Percentiles rank a stretch among this genome's conserved stretches.
These are phyloP conservation scores for Electrona antarctica DNA, from an alignment of 2,113 vertebrate genomes.

Conservation along the genomic window DNA sequence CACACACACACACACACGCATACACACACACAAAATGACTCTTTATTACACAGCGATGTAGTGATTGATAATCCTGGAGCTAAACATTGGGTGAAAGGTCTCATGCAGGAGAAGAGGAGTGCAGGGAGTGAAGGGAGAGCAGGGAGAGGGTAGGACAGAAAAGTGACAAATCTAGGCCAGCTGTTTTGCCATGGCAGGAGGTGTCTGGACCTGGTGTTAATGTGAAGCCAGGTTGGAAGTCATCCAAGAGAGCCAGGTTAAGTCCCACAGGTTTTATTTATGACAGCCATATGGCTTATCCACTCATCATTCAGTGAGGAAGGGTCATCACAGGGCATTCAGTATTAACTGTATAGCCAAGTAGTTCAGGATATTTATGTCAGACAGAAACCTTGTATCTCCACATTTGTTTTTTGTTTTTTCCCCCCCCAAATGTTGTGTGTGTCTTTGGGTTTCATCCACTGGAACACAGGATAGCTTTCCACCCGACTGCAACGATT, in stretches of 20 bases:
- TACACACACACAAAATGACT: too few relatives aligned
- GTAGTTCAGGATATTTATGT: not conserved
- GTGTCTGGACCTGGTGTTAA: constrained; percentile 56
- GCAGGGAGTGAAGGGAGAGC: constrained; percentile 17
- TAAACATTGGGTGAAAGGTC: constrained; percentile 54
- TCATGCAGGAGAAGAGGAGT: constrained; percentile 41
- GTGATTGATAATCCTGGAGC: constrained; percentile 52
- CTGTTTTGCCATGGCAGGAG: constrained; percentile 58
- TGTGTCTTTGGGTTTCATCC: not conserved
- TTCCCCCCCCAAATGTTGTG: too few relatives aligned
- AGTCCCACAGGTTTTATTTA: constrained; percentile 59
- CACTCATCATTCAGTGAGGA: constrained; percentile 45
- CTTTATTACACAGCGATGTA: constrained; percentile 15
- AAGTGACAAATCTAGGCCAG: constrained; percentile 63
- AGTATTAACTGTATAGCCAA: constrained; percentile 17
- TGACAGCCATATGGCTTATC: constrained; percentile 51
- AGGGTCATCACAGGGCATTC: constrained; percentile 17
- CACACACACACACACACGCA: too few relatives aligned
- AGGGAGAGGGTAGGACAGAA: constrained; percentile 37
- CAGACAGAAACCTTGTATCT: not conserved
- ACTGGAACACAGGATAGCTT: too few relatives aligned
- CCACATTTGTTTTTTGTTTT: too few relatives aligned
- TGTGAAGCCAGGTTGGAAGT: constrained; percentile 58
- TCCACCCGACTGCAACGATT: too few relatives aligned
- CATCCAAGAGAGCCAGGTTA: constrained; percentile 48